A percentile compares a stretch with the other conserved stretches of the same genome.
phyloP scores from a whole-genome alignment of 2,113 vertebrate species.

The Pseudopodoces humilis region DNA sequence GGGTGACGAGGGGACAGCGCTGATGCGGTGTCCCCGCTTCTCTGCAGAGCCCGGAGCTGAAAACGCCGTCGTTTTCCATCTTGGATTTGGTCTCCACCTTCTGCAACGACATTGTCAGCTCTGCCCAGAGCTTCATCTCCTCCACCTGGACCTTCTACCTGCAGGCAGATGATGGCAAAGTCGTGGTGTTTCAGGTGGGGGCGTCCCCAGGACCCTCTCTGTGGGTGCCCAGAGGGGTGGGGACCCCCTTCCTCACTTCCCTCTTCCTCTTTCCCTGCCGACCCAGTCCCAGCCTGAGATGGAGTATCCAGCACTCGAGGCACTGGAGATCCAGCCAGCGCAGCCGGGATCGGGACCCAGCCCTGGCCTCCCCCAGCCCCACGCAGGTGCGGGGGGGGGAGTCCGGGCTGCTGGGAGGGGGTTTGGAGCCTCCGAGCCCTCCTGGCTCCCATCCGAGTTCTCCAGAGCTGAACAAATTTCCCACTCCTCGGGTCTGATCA shows the following conservation, averaged over 20 bases:
- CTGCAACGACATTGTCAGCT: slow-evolving; percentile 93
- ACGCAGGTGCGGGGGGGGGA: slow-evolving; percentile 74
- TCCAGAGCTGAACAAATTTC: background rate
- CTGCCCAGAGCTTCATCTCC: slow-evolving; percentile 95
- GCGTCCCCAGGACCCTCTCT: background rate
- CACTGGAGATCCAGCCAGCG: slow-evolving; percentile 75
- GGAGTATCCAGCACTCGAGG: slow-evolving; percentile 79
- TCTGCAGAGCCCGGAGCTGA: slow-evolving; percentile 74
- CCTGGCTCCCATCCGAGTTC: background rate
- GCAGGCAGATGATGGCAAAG: slow-evolving; percentile 92
- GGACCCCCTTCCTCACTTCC: background rate
- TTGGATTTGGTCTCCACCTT: slow-evolving; percentile 89
- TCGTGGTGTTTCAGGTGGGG: slow-evolving; percentile 94
- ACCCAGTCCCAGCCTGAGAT: slow-evolving; percentile 89
- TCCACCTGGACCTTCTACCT: slow-evolving; percentile 98
- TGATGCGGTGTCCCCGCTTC: background rate
- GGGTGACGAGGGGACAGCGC: fast-evolving
- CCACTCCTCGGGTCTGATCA: background rate
- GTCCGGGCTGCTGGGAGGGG: background rate
- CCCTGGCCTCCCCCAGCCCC: slow-evolving; percentile 79
- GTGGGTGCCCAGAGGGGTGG: too few relatives aligned
- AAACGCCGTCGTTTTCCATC: slow-evolving; percentile 78
- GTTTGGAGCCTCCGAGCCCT: background rate
- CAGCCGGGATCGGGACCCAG: slow-evolving; percentile 73
- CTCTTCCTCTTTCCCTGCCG: background rate